A percentile compares a stretch with the other conserved stretches of the same genome.
These are phyloP conservation scores for Pachliopta kotzebuea DNA, from an alignment of 2,888 invertebrate genomes.

Conservation along the genomic window DNA sequence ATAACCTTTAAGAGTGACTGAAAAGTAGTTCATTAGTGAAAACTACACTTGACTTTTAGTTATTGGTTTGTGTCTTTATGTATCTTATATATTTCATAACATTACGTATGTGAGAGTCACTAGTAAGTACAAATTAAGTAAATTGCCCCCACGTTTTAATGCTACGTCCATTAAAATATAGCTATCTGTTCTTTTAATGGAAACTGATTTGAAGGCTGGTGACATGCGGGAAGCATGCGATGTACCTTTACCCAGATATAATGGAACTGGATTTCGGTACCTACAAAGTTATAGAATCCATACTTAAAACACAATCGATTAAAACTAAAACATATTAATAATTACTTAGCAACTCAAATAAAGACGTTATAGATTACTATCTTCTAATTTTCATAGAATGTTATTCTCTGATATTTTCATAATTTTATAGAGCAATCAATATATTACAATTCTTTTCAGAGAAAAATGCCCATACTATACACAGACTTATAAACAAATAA, in stretches of 20 bases:
- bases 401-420: no score
- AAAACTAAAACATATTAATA: no score
- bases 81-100: not conserved
- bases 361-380: no score
- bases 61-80: not conserved
- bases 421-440: no score
- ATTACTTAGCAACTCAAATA: no score
- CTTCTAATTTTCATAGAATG: no score
- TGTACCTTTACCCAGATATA: not conserved
- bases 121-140: not conserved
- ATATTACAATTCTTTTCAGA: no score
- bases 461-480: no score
- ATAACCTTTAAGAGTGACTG: conserved; percentile 31
- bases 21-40: conserved; percentile 11
- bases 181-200: conserved; percentile 33
- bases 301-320: no score
- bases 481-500: no score
- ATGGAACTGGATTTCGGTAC: not conserved
- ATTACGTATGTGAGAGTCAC: not conserved
- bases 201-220: conserved; percentile 33
- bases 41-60: not conserved
- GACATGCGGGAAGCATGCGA: conserved; percentile 26
- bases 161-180: conserved; percentile 5
- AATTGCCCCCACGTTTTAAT: not conserved
- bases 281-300: not conserved